Percentiles rank a stretch among this genome's conserved stretches.
These are phyloP conservation scores for Sebastes trivittatus DNA, from an alignment of 2,797 vertebrate genomes.

Conservation along the genomic window DNA sequence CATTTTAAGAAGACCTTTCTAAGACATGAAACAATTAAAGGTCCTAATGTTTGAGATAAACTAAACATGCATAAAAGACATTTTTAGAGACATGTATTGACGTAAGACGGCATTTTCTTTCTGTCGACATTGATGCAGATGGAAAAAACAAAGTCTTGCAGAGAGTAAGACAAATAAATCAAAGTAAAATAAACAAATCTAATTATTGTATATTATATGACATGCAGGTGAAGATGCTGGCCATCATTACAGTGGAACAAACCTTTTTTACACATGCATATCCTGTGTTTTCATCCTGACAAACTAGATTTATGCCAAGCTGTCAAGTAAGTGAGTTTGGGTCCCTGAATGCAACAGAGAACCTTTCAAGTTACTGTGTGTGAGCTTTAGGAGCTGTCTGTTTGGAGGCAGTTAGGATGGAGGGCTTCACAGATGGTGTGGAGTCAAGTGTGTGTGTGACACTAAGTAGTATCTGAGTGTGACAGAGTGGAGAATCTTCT, in stretches of 20 bases:
- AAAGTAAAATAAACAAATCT: neutral
- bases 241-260: neutral
- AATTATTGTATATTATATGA: neutral
- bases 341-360: neutral
- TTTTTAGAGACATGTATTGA: neutral
- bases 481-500: conserved; percentile 45
- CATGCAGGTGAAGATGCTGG: neutral
- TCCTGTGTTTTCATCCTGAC: neutral
- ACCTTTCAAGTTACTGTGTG: neutral
- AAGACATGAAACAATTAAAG: neutral
- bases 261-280: neutral
- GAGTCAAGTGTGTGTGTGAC: conserved; percentile 69
- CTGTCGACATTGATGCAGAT: neutral
- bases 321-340: neutral
- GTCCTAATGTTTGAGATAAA: neutral
- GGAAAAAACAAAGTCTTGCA: neutral
- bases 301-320: neutral
- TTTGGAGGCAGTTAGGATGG: conserved; percentile 1
- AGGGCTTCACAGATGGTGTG: conserved; percentile 62
- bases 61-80: neutral
- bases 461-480: conserved; percentile 65
- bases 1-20: neutral
- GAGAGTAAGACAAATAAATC: neutral
- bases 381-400: neutral
- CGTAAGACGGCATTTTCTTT: neutral